Evolutionary conservation across 2,797 vertebrate species (phyloP), one percentile per base, ranked within the genome.

Genomic region (Pseudochaenichthys georgianus): DNA sequence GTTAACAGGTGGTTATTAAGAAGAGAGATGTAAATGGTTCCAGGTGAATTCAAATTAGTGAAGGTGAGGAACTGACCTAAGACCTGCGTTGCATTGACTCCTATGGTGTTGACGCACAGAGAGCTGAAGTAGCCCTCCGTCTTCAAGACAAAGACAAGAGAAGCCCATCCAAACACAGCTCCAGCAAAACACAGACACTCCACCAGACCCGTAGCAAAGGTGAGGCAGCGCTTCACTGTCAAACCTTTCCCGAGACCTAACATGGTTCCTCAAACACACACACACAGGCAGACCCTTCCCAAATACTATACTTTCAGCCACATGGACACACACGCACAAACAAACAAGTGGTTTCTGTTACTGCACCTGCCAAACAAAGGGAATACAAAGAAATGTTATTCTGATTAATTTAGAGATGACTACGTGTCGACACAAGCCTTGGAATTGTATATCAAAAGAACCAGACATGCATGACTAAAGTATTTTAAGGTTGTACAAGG

Each of bases 181-280:
- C 98, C 97, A 0, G 97, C 95, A 1, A 99, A 98, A 83, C 95
- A 95, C 8, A 98, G 92, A 65, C 97, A 97, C 83, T 98, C 97
- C 89, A 98, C 77, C 63, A 98, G 86, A 31, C 98, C 97, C 0
- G 96, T 95, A 13, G 90, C 28, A 11, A 99, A 84, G 0, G 97
- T 98, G 48, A 95, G 88, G 86, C 93, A 81, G 10, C 84, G 94
- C 17, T 91, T 90, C 51, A 92, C 53, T 48, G 42, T 60, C 3
- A 81, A 50, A 45, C 68, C 76, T 2, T 77, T 87, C 77, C 38
- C 60, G 55, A 55, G 45, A 64, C 69, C 76, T 3, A 88, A 34
- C 94, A 95, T 95, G 59, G 64, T 91, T 61, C 5, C 73, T 57
- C 64, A 60, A 50, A 51, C 50, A 13, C 41, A 55, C 21, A 54